These are phyloP conservation scores for Chromoteleia sp. DNA, from an alignment of 2,888 invertebrate species.

Conservation along the genomic window DNA sequence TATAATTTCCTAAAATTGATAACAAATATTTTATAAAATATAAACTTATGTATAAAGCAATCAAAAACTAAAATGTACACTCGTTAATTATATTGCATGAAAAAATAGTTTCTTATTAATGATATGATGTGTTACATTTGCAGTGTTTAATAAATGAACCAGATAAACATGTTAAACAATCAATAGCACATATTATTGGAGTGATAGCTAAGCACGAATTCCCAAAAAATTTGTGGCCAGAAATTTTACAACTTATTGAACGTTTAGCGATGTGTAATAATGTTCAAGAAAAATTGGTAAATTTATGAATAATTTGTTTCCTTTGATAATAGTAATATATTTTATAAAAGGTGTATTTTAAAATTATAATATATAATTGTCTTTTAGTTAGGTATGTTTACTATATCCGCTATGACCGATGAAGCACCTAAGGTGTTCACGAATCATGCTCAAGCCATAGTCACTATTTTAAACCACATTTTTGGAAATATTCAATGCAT, in stretches of 20 bases:
- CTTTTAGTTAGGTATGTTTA: constrained; percentile 86
- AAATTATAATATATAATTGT: constrained; percentile 3
- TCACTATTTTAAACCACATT: constrained; percentile 86
- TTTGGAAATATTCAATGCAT: constrained; percentile 85
- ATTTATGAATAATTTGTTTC: not conserved
- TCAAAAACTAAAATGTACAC: too few species aligned
- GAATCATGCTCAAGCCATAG: constrained; percentile 87
- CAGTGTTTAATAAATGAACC: constrained; percentile 87
- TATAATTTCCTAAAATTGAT: too few species aligned
- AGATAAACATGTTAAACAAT: constrained; percentile 88
- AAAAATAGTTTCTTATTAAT: not conserved
- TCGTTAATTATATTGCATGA: not conserved
- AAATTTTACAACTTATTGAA: constrained; percentile 88
- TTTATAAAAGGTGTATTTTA: too few species aligned
- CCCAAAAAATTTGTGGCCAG: constrained; percentile 87
- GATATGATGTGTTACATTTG: constrained; percentile 6
- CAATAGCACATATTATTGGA: constrained; percentile 90
- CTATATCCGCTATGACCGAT: constrained; percentile 89
- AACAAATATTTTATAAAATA: too few species aligned
- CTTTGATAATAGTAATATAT: too few species aligned
- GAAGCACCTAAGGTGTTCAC: constrained; percentile 89
- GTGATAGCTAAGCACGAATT: constrained; percentile 90
- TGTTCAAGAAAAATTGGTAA: constrained; percentile 87
- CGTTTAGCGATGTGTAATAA: constrained; percentile 86
- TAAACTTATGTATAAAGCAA: too few species aligned